Evolutionary conservation across 2,113 vertebrate genomes (phyloP).

Genomic region (Sigmodon hispidus): DNA sequence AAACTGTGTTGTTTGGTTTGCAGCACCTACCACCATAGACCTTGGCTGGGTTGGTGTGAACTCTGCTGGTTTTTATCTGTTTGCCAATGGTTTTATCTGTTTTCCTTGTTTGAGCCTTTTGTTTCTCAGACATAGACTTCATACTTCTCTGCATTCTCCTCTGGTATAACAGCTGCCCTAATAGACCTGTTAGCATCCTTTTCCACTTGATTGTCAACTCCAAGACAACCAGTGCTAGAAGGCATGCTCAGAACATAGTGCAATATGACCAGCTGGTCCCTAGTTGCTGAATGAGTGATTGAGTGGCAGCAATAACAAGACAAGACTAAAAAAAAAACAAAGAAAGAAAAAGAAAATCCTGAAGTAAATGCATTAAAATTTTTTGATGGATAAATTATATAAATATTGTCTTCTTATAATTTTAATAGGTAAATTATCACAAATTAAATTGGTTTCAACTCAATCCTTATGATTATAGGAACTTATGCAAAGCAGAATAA

Average conservation of each 20-base stretch:
- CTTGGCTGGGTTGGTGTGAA: not conserved
- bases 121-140: not conserved
- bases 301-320: not conserved
- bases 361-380: not conserved
- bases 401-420: not conserved
- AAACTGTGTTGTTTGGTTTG: not conserved
- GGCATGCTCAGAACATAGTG: not conserved
- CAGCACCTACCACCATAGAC: accelerated
- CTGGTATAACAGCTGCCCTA: not conserved
- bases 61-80: not conserved
- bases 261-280: no score
- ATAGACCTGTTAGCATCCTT: not conserved
- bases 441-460: not conserved
- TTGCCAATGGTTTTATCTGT: not conserved
- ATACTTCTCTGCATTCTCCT: not conserved
- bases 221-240: not conserved
- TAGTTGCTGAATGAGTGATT: not conserved
- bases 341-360: constrained; percentile 6
- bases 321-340: no score
- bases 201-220: not conserved
- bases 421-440: constrained; percentile 22
- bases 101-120: not conserved
- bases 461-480: not conserved
- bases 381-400: not conserved
- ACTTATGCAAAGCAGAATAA: not conserved